Evolutionary conservation across 2,113 vertebrate species (phyloP).

Genomic region (Monarcha castaneiventris): DNA sequence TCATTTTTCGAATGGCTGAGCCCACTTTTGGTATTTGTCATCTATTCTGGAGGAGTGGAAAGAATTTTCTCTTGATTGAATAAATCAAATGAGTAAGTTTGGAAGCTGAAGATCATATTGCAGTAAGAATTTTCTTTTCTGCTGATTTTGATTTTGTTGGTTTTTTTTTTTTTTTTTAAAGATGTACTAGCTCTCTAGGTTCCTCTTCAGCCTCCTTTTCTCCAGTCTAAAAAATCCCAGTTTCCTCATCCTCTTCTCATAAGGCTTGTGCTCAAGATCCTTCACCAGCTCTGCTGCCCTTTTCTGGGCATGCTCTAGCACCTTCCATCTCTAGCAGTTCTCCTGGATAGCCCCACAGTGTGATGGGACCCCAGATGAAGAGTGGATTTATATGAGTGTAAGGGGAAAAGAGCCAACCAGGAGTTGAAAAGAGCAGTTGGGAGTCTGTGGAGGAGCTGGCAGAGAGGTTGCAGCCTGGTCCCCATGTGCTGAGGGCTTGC

Average conservation of each 20-base stretch:
- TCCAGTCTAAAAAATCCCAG: neutral
- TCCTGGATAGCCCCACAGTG: neutral
- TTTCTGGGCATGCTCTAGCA: neutral
- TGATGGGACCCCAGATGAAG: neutral
- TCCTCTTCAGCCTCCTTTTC: neutral
- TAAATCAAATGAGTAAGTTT: neutral
- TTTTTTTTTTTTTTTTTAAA: neutral
- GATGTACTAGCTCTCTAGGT: neutral
- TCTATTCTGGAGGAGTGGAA: neutral
- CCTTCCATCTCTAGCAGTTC: neutral
- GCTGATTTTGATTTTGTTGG: neutral
- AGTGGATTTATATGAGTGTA: neutral
- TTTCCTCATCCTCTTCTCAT: neutral
- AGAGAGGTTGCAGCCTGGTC: neutral
- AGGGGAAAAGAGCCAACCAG: neutral
- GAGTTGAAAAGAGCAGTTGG: neutral
- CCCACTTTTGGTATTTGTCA: neutral
- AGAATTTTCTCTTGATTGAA: neutral
- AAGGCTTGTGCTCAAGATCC: neutral
- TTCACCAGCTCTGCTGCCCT: neutral
- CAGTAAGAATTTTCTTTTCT: neutral
- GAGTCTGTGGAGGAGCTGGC: neutral
- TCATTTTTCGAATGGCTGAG: neutral
- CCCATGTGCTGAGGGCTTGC: fast-evolving
- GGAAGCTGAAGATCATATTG: neutral